Evolutionary conservation across 2,797 vertebrate genomes (phyloP), one percentile per base, ranked within the genome.

Genomic region (Pelobates cultripes): DNA sequence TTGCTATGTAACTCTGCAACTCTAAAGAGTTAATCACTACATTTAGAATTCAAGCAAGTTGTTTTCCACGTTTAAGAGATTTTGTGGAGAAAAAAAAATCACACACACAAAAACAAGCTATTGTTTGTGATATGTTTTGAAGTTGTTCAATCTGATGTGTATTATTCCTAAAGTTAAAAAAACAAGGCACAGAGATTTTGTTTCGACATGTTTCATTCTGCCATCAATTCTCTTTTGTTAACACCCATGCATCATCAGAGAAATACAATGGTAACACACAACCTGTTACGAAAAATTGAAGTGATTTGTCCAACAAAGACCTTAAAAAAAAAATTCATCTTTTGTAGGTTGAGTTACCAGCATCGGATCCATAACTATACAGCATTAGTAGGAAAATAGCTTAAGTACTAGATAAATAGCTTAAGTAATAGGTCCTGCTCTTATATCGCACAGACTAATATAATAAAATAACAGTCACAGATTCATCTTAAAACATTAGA

Each of bases 171-270:
- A 64, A 4, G 28, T 40, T 28, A 4, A 64, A 40, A 64, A 64
- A 64, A 14, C 61, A 64, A 64, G 14, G 57, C 12, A 2, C 57
- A 9, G 61, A 14, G n/a, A 64, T 64, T 64, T 64, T 64, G 8
- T 64, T 64, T 64, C n/a, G 17, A 64, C 57, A 61, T 5, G 9
- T 57, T 57, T 14, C 14, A 9, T 57, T 64, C 10, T 40, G 17
- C 28, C 61, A 64, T 64, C 61, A 64, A n/a, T 64, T 64, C 17
- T 64, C 61, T 4, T 64, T 64, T 64, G 61, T 64, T 64, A 64
- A 64, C 61, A 64, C 10, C n/a, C 61, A 64, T 64, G 61, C 2
- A 17, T 64, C 61, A 40, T 61, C 14, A 14, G 3, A n/a, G 8
- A 3, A 61, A 61, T 17, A n/a, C 57, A 61, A 3, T 61, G 15